A percentile compares a stretch with the other conserved stretches of the same genome.
phyloP scores from a whole-genome alignment of 2,888 invertebrate species.

The Caenorhabditis becei region DNA sequence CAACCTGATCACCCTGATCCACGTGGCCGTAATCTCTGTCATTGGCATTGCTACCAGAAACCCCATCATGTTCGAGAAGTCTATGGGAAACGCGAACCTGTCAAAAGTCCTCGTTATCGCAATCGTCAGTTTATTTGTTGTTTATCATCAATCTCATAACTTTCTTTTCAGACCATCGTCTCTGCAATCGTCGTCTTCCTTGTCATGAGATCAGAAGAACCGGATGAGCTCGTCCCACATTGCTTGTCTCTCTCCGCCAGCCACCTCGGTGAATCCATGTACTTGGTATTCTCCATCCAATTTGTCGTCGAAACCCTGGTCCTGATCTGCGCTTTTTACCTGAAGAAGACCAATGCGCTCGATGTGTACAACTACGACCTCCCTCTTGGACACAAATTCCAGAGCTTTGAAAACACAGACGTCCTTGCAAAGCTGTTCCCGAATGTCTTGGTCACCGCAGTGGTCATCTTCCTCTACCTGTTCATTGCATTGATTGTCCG shows the following conservation, averaged over 20 bases:
- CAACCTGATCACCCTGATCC: not conserved
- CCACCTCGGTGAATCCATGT: not conserved
- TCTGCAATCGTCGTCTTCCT: not conserved
- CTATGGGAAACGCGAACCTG: too few species aligned
- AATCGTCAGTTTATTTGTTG: too few species aligned
- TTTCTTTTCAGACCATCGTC: not conserved
- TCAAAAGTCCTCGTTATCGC: too few species aligned
- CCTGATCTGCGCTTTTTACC: too few species aligned
- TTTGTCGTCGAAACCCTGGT: not conserved
- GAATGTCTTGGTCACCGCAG: not conserved
- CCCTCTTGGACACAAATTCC: too few species aligned
- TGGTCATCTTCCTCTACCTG: not conserved
- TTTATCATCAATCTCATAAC: too few species aligned
- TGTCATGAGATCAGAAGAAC: not conserved
- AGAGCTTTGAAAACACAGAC: too few species aligned
- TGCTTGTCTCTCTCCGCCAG: conserved; percentile 8
- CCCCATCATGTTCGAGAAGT: too few species aligned
- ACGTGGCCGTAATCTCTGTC: not conserved
- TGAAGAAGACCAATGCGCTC: too few species aligned
- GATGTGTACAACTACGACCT: too few species aligned
- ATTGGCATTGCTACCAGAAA: too few species aligned
- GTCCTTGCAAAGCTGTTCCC: not conserved
- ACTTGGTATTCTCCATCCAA: not conserved
- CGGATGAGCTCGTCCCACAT: not conserved
- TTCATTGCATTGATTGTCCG: not conserved